Evolutionary conservation across 2,797 vertebrate genomes (phyloP).

Genomic region (Amphiprion clarkii): DNA sequence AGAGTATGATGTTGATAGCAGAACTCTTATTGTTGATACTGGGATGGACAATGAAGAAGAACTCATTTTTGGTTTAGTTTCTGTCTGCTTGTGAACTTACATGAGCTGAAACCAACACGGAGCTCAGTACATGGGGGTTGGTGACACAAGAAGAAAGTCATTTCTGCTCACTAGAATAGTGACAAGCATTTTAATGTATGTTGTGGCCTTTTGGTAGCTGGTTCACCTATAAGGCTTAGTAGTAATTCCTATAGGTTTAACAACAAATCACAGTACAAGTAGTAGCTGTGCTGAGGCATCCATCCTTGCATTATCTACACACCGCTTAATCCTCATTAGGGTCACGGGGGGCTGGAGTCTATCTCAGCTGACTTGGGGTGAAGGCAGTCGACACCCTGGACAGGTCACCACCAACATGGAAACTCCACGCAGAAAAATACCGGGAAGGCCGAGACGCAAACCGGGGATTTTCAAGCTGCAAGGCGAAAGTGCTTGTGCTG

Average conservation of each 20-base stretch:
- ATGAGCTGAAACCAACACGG: neutral
- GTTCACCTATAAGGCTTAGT: neutral
- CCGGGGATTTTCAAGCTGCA: no score
- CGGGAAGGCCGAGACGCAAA: no score
- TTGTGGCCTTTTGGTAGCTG: neutral
- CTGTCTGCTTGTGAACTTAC: neutral
- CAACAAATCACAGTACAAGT: neutral
- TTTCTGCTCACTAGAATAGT: neutral
- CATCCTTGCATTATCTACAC: no score
- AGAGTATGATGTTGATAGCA: neutral
- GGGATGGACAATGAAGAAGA: neutral
- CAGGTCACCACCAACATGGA: no score
- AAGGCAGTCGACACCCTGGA: no score
- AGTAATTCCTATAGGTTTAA: neutral
- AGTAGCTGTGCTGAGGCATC: no score
- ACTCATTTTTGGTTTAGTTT: neutral
- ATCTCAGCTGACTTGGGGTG: no score
- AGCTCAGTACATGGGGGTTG: neutral
- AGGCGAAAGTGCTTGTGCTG: neutral
- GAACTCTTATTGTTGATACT: neutral
- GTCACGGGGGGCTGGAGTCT: no score
- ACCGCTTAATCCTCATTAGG: no score
- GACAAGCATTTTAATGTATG: neutral
- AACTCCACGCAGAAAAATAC: no score
- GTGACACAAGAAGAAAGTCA: neutral